Base-by-base conservation (phyloP, 2,113 vertebrate genomes). In the Chloebia gouldiae region DNA sequence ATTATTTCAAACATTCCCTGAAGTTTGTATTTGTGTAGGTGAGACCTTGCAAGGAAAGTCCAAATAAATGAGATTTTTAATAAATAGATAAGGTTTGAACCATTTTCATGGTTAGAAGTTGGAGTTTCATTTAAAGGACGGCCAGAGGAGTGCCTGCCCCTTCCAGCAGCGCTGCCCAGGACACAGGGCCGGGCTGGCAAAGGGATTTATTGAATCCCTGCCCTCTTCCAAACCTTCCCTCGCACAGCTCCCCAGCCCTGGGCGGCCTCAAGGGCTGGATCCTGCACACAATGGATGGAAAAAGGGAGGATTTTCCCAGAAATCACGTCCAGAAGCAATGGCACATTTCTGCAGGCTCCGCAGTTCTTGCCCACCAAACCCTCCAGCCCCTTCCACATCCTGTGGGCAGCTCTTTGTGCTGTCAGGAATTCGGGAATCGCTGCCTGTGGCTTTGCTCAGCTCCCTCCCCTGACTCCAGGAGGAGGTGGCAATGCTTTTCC, bases 1-100 rank as follows among this genome's bases (percentile, higher is more conserved):
- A 9, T 49, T 57, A 21, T 6, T 5, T 22, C 19, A 12, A 60
- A 23, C 0, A 0, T 10, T 10, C 10, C 54, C 42, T 16, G 18
- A 66, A 51, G 8, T 10, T 10, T 53, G 10, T 11, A 1, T 24
- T 40, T 30, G 6, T 25, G 39, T 5, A 49, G 40, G 18, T 18
- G 28, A 81, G 37, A 18, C 42, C 17, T 31, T 8, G 23, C 45
- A 24, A 44, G 56, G 44, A 56, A 10, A 66, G 31, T 4, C 28
- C 51, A 27, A 71, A 59, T 5, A 53, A 80, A n/a, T 3, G 15
- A 54, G 10, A 22, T n/a, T 16, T 60, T 24, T 12, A 35, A 35
- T 59, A 60, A 3, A 25, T 25, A 17, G 35, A 35, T 59, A 24
- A 24, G 24, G 8, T 37, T 81, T 77, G 24, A 37, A 42, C 4